A percentile compares a stretch with the other conserved stretches of the same genome.
phyloP scores from a whole-genome alignment of 2,888 invertebrate species.

The Orchesellides sinensis region DNA sequence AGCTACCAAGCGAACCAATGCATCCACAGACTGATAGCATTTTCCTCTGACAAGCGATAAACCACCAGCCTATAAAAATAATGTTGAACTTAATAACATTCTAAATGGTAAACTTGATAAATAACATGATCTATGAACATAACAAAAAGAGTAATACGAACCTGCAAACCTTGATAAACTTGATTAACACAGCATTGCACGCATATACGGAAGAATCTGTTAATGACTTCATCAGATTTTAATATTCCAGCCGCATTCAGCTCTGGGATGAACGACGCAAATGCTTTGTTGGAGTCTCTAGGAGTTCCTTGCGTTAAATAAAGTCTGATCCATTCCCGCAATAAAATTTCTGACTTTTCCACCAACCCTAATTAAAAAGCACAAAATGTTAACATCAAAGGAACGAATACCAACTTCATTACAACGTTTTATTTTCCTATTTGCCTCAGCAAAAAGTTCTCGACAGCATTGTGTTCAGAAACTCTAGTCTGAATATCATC shows the following conservation, averaged over 20 bases:
- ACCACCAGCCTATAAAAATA: constrained; percentile 67
- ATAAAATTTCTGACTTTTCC: constrained; percentile 95
- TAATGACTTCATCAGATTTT: constrained; percentile 98
- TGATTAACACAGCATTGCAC: constrained; percentile 77
- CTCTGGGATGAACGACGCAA: constrained; percentile 93
- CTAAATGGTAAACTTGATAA: no score
- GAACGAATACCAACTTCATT: no score
- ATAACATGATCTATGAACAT: neutral
- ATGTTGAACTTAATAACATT: neutral
- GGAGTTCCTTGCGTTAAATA: constrained; percentile 89
- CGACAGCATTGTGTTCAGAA: constrained; percentile 57
- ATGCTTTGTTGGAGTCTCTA: constrained; percentile 92
- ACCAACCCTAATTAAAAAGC: constrained; percentile 82
- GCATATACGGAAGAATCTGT: constrained; percentile 96
- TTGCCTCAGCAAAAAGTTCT: constrained; percentile 61
- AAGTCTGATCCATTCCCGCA: constrained; percentile 97
- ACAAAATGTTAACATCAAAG: neutral
- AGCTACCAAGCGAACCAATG: constrained; percentile 95
- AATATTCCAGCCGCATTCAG: constrained; percentile 98
- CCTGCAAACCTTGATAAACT: constrained; percentile 74
- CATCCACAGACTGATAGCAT: constrained; percentile 96
- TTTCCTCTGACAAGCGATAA: constrained; percentile 86
- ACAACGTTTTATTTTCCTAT: constrained; percentile 2
- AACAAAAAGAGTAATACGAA: constrained; percentile 14
- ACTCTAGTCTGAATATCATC: constrained; percentile 70